These are phyloP conservation scores for Myopa tessellatipennis DNA, from an alignment of 2,888 invertebrate genomes.

Conservation along the genomic window DNA sequence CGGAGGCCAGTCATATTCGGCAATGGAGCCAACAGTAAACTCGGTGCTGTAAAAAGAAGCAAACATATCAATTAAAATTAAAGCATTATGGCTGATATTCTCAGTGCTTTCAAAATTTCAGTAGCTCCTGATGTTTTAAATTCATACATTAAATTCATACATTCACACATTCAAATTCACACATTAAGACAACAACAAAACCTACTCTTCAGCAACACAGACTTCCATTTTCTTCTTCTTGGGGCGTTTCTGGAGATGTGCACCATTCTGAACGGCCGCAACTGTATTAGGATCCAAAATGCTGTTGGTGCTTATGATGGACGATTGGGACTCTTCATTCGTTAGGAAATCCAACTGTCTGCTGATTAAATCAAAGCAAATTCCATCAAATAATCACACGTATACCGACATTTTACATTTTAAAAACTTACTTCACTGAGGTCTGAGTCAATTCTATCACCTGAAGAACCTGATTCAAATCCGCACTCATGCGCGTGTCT, in stretches of 20 bases:
- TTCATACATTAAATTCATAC: constrained; percentile 2
- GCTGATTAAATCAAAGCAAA: neutral
- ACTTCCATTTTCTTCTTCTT: constrained; percentile 70
- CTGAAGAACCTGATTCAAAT: constrained; percentile 64
- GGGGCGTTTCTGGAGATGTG: constrained; percentile 63
- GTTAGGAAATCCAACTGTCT: constrained; percentile 66
- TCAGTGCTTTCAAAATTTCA: neutral
- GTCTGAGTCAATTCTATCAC: constrained; percentile 48
- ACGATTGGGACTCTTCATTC: constrained; percentile 83
- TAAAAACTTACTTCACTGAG: constrained; percentile 54
- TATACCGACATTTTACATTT: constrained; percentile 22
- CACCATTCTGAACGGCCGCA: constrained; percentile 51
- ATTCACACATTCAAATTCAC: neutral
- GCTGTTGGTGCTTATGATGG: constrained; percentile 77
- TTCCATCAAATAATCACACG: neutral
- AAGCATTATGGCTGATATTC: constrained; percentile 9
- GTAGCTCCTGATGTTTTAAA: constrained; percentile 3
- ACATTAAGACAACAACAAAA: neutral
- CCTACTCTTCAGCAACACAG: constrained; percentile 68
- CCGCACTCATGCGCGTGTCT: constrained; percentile 82
- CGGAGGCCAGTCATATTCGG: constrained; percentile 94
- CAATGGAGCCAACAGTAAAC: constrained; percentile 87
- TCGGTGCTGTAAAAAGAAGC: constrained; percentile 65
- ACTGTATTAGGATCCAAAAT: constrained; percentile 61
- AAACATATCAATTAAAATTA: constrained; percentile 24